Percentiles rank a stretch among this genome's conserved stretches.
Evolutionary conservation across 2,888 invertebrate genomes (phyloP).

Genomic region (Papilio protenor): DNA sequence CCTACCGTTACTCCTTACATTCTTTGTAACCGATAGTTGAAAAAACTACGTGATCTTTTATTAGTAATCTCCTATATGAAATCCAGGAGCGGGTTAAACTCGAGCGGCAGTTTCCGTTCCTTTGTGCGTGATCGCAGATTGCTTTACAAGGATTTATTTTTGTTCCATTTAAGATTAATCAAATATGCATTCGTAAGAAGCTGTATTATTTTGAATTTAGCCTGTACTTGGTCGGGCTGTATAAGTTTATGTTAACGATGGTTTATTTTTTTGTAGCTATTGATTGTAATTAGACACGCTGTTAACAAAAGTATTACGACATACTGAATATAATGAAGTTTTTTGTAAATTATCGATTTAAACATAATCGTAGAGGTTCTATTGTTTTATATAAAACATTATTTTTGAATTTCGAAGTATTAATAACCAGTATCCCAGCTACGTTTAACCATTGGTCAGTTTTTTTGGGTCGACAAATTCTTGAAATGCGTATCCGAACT

Average conservation of each 20-base stretch:
- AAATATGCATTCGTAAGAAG: constrained; percentile 41
- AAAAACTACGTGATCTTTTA: constrained; percentile 69
- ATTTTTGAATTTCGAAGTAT: too few relatives aligned
- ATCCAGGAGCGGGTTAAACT: constrained; percentile 67
- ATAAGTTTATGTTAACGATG: not conserved
- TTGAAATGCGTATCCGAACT: too few relatives aligned
- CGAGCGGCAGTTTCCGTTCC: constrained; percentile 71
- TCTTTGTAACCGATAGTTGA: constrained; percentile 50
- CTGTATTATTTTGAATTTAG: not conserved
- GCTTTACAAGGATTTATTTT: constrained; percentile 44
- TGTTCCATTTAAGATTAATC: constrained; percentile 43
- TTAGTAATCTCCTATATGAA: constrained; percentile 68
- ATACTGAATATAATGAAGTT: not conserved
- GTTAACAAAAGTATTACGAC: not conserved
- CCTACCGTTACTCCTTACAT: constrained; percentile 72
- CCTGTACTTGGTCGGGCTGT: not conserved
- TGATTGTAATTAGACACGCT: not conserved
- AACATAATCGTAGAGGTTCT: not conserved
- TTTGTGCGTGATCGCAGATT: constrained; percentile 57
- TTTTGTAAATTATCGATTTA: not conserved
- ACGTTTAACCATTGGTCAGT: too few relatives aligned
- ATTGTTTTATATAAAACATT: too few relatives aligned
- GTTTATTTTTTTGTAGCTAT: not conserved
- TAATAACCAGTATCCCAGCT: too few relatives aligned
- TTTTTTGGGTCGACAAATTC: too few relatives aligned